A percentile compares a stretch with the other conserved stretches of the same genome.
Evolutionary conservation across 2,888 invertebrate species (phyloP).

Genomic region (Dastarcus helophoroides): DNA sequence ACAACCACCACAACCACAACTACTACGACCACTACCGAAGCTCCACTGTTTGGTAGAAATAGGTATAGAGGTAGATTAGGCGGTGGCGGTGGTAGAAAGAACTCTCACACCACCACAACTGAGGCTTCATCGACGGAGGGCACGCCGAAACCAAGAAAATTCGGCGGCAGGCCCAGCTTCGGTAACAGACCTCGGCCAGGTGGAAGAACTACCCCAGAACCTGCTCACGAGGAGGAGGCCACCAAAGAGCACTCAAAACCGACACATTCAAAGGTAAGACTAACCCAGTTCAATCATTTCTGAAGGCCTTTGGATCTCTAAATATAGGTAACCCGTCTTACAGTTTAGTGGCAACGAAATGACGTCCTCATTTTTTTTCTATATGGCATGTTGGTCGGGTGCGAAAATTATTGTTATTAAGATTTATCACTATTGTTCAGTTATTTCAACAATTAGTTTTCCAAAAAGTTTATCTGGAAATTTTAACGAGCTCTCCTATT

Average conservation of each 20-base stretch:
- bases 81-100: conserved; percentile 26
- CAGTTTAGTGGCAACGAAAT: too few relatives aligned
- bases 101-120: conserved; percentile 22
- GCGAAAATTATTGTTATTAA: too few relatives aligned
- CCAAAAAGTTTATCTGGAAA: too few relatives aligned
- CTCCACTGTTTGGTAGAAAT: conserved; percentile 23
- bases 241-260: conserved; percentile 36
- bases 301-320: too few relatives aligned
- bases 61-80: conserved; percentile 22
- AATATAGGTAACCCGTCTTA: too few relatives aligned
- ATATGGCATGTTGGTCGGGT: too few relatives aligned
- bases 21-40: conserved; percentile 36
- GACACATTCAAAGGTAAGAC: too few relatives aligned
- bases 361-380: too few relatives aligned
- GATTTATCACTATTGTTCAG: too few relatives aligned
- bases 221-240: conserved; percentile 28
- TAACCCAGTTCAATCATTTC: too few relatives aligned
- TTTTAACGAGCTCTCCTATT: too few relatives aligned
- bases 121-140: conserved; percentile 35
- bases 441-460: too few relatives aligned
- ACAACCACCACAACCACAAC: conserved; percentile 39
- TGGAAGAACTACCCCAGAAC: conserved; percentile 30
- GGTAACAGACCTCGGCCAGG: conserved; percentile 40
- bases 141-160: conserved; percentile 40
- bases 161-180: conserved; percentile 31